A percentile compares a stretch with the other conserved stretches of the same genome.
These are phyloP conservation scores for Pharmacophagus antenor DNA, from an alignment of 2,888 invertebrate species.

Conservation along the genomic window DNA sequence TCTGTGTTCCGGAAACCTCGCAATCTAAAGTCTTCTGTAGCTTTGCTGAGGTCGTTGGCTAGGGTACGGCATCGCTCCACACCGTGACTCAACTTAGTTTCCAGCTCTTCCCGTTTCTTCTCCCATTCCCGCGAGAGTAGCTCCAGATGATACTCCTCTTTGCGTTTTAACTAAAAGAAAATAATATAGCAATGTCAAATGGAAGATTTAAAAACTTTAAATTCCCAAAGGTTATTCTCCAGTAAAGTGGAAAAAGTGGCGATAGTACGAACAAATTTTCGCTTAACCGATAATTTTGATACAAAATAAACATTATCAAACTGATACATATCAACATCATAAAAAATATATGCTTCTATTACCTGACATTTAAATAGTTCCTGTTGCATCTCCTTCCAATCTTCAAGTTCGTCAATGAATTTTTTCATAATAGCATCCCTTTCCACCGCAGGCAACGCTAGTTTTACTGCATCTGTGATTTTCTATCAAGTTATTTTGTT, in stretches of 20 bases:
- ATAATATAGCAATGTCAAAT: neutral
- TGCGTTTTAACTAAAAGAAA: constrained; percentile 76
- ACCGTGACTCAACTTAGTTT: constrained; percentile 78
- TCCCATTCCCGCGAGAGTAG: constrained; percentile 81
- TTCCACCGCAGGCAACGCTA: constrained; percentile 46
- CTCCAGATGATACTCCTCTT: constrained; percentile 79
- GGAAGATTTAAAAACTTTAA: neutral
- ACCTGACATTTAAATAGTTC: constrained; percentile 83
- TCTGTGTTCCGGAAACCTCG: constrained; percentile 75
- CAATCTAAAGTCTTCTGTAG: constrained; percentile 80
- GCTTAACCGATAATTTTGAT: too few relatives aligned
- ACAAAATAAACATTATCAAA: too few relatives aligned
- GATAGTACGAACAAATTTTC: too few relatives aligned
- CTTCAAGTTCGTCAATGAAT: constrained; percentile 84
- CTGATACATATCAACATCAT: too few relatives aligned
- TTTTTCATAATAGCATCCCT: constrained; percentile 67
- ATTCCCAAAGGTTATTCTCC: neutral
- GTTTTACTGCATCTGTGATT: constrained; percentile 48
- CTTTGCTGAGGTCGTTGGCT: constrained; percentile 80
- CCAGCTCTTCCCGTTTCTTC: constrained; percentile 76
- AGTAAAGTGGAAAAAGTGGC: too few relatives aligned
- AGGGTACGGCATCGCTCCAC: constrained; percentile 82
- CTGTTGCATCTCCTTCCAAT: constrained; percentile 87
- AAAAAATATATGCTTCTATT: too few relatives aligned
- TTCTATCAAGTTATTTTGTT: neutral